These are phyloP conservation scores for Metalampra italica DNA, from an alignment of 2,888 invertebrate genomes.

Conservation along the genomic window DNA sequence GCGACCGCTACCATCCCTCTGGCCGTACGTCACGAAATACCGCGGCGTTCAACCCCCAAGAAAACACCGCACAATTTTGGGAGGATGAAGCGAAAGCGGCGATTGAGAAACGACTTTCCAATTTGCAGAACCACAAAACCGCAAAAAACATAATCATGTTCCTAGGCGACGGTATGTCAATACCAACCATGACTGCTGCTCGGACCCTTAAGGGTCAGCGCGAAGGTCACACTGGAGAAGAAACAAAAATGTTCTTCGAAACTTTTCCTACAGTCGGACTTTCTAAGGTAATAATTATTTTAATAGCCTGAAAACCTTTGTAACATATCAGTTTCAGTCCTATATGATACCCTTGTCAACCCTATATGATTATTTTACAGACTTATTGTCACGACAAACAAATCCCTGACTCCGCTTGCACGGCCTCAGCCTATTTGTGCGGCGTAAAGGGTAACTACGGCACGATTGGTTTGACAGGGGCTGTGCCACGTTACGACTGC, in stretches of 20 bases:
- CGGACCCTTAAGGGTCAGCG: slow-evolving; percentile 82
- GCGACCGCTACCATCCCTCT: slow-evolving; percentile 21
- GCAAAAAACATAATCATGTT: slow-evolving; percentile 82
- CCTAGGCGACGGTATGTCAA: slow-evolving; percentile 87
- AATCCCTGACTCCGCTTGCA: slow-evolving; percentile 84
- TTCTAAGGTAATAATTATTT: slow-evolving; percentile 69
- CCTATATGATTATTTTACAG: slow-evolving; percentile 29
- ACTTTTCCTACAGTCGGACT: slow-evolving; percentile 79
- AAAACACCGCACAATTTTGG: slow-evolving; percentile 54
- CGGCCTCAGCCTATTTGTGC: slow-evolving; percentile 82
- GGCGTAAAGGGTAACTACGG: slow-evolving; percentile 82
- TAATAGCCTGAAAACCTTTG: not conserved
- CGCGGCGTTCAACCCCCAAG: slow-evolving; percentile 10
- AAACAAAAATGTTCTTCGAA: slow-evolving; percentile 79
- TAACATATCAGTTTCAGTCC: not conserved
- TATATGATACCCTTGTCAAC: not conserved
- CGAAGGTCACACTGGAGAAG: slow-evolving; percentile 74
- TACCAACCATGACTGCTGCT: slow-evolving; percentile 82
- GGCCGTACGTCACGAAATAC: not conserved
- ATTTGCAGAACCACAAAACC: slow-evolving; percentile 25
- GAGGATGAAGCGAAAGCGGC: slow-evolving; percentile 50
- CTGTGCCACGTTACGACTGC: slow-evolving; percentile 79
- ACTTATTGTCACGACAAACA: slow-evolving; percentile 79
- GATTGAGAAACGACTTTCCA: slow-evolving; percentile 48
- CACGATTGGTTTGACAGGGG: slow-evolving; percentile 81